These are phyloP conservation scores for Priocnemis perturbator DNA, from an alignment of 2,888 invertebrate species.

Conservation along the genomic window DNA sequence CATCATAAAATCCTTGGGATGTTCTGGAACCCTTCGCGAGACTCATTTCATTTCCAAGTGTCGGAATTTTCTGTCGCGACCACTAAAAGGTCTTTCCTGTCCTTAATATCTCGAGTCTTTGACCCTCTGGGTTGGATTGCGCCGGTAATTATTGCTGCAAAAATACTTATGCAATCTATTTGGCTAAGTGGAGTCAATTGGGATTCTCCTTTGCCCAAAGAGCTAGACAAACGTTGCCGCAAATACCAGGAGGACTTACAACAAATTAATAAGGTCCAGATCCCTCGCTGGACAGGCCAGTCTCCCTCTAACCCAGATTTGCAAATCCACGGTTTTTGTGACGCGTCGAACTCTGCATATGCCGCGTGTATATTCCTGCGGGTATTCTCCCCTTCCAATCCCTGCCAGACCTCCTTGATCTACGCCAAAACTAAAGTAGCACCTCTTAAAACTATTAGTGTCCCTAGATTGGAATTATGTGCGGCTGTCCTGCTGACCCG, in stretches of 20 bases:
- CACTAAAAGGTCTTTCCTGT: background rate
- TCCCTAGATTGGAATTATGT: conserved; percentile 3
- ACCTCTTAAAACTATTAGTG: background rate
- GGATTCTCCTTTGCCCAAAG: background rate
- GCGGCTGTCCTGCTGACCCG: background rate
- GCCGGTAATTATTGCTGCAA: background rate
- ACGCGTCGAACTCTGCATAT: background rate
- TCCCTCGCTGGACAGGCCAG: background rate
- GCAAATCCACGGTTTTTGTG: background rate
- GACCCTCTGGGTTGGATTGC: conserved; percentile 11
- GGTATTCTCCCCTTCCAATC: background rate
- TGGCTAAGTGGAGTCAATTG: background rate
- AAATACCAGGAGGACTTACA: background rate
- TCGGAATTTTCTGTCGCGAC: background rate
- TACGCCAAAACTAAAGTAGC: conserved; percentile 2
- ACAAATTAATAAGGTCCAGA: background rate
- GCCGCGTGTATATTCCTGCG: background rate
- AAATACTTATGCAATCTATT: conserved; percentile 1
- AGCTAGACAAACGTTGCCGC: background rate
- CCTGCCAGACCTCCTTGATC: background rate
- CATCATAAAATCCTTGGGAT: no score
- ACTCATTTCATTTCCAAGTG: background rate
- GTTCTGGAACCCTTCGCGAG: background rate
- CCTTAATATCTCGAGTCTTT: background rate
- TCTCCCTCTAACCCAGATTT: background rate